phyloP scores from a whole-genome alignment of 2,888 invertebrate genomes.

The Sialis fuliginosa region DNA sequence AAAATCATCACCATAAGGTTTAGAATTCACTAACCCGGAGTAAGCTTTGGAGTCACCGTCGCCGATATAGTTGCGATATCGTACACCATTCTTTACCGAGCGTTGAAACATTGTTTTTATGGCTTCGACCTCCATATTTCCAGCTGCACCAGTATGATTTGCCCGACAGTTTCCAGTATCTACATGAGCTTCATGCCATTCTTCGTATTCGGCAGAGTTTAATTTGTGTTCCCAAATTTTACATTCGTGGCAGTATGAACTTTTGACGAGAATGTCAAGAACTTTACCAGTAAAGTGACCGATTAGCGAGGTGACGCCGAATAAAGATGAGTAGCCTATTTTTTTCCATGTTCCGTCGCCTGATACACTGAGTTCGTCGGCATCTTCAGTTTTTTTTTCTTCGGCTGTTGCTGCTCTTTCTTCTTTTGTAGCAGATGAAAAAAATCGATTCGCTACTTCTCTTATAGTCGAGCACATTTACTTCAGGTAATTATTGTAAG shows the following conservation, averaged over 20 bases:
- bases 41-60: slow-evolving; percentile 8
- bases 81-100: not conserved
- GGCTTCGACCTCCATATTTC: too few relatives aligned
- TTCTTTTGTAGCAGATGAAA: slow-evolving; percentile 9
- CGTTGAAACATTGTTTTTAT: not conserved
- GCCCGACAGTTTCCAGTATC: too few relatives aligned
- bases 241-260: too few relatives aligned
- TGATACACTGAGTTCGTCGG: slow-evolving; percentile 12
- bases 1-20: slow-evolving; percentile 9
- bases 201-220: too few relatives aligned
- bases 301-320: not conserved
- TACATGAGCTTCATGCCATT: too few relatives aligned
- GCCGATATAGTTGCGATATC: slow-evolving; percentile 3
- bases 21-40: slow-evolving; percentile 7
- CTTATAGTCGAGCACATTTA: slow-evolving; percentile 7
- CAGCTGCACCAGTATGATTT: too few relatives aligned
- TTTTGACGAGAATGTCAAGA: too few relatives aligned
- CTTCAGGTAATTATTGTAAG: slow-evolving; percentile 7
- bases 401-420: slow-evolving; percentile 8
- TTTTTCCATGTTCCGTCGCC: slow-evolving; percentile 9
- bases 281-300: too few relatives aligned
- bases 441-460: slow-evolving; percentile 7
- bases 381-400: slow-evolving; percentile 10
- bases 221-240: too few relatives aligned
- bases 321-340: not conserved